Evolutionary conservation across 2,888 invertebrate species (phyloP).

Genomic region (Lasioglossum morio): DNA sequence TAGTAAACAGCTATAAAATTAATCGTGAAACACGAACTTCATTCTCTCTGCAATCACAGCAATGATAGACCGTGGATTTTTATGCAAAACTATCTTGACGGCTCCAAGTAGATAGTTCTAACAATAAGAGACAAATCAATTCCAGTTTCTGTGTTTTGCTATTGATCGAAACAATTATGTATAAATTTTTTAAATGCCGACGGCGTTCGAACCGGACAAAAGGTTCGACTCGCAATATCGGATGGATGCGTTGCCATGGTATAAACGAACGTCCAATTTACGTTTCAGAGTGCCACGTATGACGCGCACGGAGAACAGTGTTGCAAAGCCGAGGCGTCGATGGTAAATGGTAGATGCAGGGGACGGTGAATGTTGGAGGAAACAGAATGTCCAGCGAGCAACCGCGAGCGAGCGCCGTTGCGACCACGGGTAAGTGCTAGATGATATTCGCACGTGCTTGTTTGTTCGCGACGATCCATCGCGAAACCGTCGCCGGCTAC

Average conservation of each 20-base stretch:
- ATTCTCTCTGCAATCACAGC: not conserved
- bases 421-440: constrained; percentile 66
- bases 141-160: no score
- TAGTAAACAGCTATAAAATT: not conserved
- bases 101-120: no score
- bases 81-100: not conserved
- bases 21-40: not conserved
- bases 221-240: no score
- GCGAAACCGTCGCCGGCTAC: not conserved
- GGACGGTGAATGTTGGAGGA: constrained; percentile 73
- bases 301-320: constrained; percentile 62
- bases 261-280: constrained; percentile 18
- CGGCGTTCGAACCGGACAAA: no score
- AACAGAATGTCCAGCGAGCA: constrained; percentile 79
- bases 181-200: not conserved
- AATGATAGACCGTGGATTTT: not conserved
- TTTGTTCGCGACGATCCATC: not conserved
- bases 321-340: constrained; percentile 53
- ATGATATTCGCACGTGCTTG: not conserved
- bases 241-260: not conserved
- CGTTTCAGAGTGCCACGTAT: constrained; percentile 71
- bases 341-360: constrained; percentile 77
- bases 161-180: no score
- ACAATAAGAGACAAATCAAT: no score
- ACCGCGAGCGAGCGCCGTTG: constrained; percentile 73